These are phyloP conservation scores for Epistrophella euchroma DNA, from an alignment of 2,888 invertebrate species.

Conservation along the genomic window DNA sequence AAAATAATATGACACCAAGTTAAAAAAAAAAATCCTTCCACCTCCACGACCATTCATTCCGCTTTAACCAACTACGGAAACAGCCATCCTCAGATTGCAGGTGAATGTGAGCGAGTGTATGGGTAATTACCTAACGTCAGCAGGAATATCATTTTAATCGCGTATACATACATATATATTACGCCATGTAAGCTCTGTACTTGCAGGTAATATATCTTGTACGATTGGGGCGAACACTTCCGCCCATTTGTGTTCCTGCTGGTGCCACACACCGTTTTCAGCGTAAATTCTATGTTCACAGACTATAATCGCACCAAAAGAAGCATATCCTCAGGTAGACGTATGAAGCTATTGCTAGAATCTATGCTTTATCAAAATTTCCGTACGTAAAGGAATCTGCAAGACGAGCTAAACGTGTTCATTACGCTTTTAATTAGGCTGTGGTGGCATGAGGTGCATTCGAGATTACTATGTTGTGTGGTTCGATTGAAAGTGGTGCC, in stretches of 20 bases:
- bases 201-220: conserved; percentile 67
- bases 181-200: conserved; percentile 70
- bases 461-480: conserved; percentile 23
- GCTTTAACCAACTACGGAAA: conserved; percentile 65
- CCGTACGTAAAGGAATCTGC: conserved; percentile 45
- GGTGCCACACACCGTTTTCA: background rate
- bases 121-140: conserved; percentile 74
- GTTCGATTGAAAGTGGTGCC: conserved; percentile 51
- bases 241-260: conserved; percentile 15
- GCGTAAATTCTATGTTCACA: background rate
- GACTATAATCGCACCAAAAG: background rate
- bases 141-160: conserved; percentile 74
- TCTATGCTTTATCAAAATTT: conserved; percentile 16
- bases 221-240: conserved; percentile 63
- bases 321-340: conserved; percentile 10
- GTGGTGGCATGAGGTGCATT: conserved; percentile 53
- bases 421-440: conserved; percentile 72
- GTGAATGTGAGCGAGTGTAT: conserved; percentile 5
- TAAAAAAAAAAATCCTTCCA: conserved; percentile 41
- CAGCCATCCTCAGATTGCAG: conserved; percentile 28
- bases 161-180: conserved; percentile 45
- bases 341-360: background rate
- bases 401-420: conserved; percentile 70
- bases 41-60: conserved; percentile 62
- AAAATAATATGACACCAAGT: background rate